Conservation (phyloP, 2,113 vertebrate genomes). For the Saguinus imperator region DNA sequence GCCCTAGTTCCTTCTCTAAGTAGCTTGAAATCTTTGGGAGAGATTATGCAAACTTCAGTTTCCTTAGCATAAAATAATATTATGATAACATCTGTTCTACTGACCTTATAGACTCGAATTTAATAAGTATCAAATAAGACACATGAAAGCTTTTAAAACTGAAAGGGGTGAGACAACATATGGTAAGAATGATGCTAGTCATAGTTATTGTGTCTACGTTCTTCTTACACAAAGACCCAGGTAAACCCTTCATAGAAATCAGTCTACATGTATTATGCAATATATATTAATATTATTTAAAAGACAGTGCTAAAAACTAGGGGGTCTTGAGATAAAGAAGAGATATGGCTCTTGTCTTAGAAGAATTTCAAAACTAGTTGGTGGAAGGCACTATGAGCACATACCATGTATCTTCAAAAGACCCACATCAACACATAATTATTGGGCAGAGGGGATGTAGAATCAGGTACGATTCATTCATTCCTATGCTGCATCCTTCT, state of each 20-base stretch:
- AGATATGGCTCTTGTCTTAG: background rate
- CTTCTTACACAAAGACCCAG: background rate
- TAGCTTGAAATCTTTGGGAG: background rate
- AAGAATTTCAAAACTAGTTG: conserved; percentile 3
- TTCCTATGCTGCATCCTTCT: background rate
- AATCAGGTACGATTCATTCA: background rate
- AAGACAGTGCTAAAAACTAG: background rate
- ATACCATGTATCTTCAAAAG: background rate
- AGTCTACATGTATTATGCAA: background rate
- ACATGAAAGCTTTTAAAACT: background rate
- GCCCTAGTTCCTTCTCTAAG: background rate
- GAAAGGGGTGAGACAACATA: background rate
- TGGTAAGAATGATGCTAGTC: background rate
- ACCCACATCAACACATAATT: background rate
- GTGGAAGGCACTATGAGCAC: background rate
- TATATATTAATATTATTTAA: background rate
- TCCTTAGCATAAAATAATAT: conserved; percentile 1
- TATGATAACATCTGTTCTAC: background rate
- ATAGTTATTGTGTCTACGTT: background rate
- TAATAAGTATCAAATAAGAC: background rate
- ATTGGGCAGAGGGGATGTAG: background rate
- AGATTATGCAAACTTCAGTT: background rate
- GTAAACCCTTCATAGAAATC: conserved; percentile 4
- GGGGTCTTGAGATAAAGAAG: conserved; percentile 1
- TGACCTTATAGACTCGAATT: background rate